Evolutionary conservation across 2,888 invertebrate genomes (phyloP), one percentile per base, ranked within the genome.

Genomic region (Acleris laterana): DNA sequence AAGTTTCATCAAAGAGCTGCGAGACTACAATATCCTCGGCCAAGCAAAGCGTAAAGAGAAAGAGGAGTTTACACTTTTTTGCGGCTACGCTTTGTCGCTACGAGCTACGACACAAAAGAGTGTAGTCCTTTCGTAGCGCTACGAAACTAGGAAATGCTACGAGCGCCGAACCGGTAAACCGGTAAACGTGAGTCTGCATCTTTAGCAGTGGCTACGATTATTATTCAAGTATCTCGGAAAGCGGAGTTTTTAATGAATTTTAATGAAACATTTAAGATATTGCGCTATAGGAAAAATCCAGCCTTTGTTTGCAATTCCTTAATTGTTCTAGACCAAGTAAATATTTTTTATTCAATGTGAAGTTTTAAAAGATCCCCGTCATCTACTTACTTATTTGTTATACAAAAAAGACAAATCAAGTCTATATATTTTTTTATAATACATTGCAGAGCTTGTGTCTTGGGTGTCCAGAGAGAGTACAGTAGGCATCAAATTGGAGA

Each of bases 1-100:
- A 60, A 44, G 38, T 55, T 53, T 60, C 42, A n/a, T 55, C 55
- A n/a, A 44, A 49, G 28, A 50, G 55, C 60, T 55, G 60, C 49
- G 20, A 65, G 44, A 65, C 60, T 60, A 60, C 42, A 60, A 65
- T 55, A 64, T 58, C 38, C 25, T 64, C 46, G 16, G 13, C 22
- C 38, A 46, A 32, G 22, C n/a, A n/a, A n/a, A 51, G 50, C 28
- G 63, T 49, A 6, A 7, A 19, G 28, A 50, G 44, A 44, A 49
- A 28, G 32, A 17, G 49, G 60, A 55, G 50, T 60, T 65, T 59
- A 32, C 16, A 32, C 51, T 52, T 64, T 59, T 51, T 49, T 53
- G 38, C 19, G 20, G 60, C 53, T 55, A 20, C 28, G 28, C 55
- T 25, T 44, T 16, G 42, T 28, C 49, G 38, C 38, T 38, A 13